phyloP scores from a whole-genome alignment of 2,888 invertebrate species.

The Pheosia tremula region DNA sequence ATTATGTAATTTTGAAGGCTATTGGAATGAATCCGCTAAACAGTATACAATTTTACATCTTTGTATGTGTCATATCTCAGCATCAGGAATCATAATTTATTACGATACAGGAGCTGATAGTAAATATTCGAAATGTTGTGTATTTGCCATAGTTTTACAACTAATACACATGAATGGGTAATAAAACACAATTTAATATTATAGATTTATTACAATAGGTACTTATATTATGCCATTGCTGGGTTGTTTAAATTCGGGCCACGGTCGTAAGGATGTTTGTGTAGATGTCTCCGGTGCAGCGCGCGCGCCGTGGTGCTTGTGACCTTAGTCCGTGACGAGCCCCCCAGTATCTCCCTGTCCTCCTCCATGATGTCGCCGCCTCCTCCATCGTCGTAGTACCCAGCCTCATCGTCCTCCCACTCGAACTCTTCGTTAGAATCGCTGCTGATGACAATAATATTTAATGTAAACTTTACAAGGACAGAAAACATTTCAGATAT shows the following conservation, averaged over 20 bases:
- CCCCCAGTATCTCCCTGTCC: slow-evolving; percentile 58
- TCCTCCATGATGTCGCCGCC: slow-evolving; percentile 68
- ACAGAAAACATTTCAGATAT: no score
- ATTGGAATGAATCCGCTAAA: no score
- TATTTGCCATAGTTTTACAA: no score
- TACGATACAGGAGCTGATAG: no score
- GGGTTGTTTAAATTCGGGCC: slow-evolving; percentile 57
- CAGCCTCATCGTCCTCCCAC: slow-evolving; percentile 63
- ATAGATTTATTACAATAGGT: slow-evolving; percentile 11
- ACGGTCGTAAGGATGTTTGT: slow-evolving; percentile 80
- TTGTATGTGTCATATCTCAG: no score
- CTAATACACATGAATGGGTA: not conserved
- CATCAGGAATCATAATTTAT: no score
- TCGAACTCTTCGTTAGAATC: slow-evolving; percentile 63
- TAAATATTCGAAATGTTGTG: no score
- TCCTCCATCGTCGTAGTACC: slow-evolving; percentile 63
- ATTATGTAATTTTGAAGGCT: no score
- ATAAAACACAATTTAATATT: not conserved
- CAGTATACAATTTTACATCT: no score
- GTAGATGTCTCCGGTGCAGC: slow-evolving; percentile 79
- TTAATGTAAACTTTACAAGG: not conserved
- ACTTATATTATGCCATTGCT: slow-evolving; percentile 20
- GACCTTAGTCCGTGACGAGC: slow-evolving; percentile 34
- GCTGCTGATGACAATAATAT: slow-evolving; percentile 39
- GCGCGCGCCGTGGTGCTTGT: slow-evolving; percentile 51